Evolutionary conservation across 2,797 vertebrate genomes (phyloP).

Genomic region (Chelon auratus): DNA sequence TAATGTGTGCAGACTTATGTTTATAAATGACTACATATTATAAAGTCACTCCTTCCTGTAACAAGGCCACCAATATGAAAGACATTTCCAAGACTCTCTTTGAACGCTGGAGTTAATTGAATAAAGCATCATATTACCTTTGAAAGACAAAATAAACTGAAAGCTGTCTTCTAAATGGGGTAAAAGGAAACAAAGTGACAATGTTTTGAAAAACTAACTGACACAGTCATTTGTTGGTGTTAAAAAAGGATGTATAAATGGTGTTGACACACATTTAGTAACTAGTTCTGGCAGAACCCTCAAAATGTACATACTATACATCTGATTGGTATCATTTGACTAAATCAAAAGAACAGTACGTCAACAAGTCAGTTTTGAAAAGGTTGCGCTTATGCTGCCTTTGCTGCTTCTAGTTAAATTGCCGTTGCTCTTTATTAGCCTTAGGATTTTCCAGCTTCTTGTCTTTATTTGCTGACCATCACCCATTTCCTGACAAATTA

Average conservation of each 20-base stretch:
- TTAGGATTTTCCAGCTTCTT: constrained; percentile 43
- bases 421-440: constrained; percentile 15
- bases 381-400: background rate
- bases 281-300: too few relatives aligned
- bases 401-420: background rate
- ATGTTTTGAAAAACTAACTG: background rate
- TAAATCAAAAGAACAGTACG: background rate
- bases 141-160: constrained; percentile 13
- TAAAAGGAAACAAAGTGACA: background rate
- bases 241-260: too few relatives aligned
- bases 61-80: background rate
- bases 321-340: constrained; percentile 8
- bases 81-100: background rate
- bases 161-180: background rate
- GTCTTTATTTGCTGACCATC: constrained; percentile 54
- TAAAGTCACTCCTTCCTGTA: constrained; percentile 30
- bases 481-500: constrained; percentile 57
- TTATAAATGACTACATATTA: background rate
- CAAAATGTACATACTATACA: too few relatives aligned
- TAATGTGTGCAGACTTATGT: background rate
- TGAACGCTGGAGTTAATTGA: background rate
- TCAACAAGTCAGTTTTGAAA: background rate
- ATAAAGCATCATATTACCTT: background rate
- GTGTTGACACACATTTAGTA: too few relatives aligned
- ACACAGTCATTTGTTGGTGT: background rate